Conservation (phyloP, 1,140 invertebrate species). For the Dendrolimus kikuchii region DNA sequence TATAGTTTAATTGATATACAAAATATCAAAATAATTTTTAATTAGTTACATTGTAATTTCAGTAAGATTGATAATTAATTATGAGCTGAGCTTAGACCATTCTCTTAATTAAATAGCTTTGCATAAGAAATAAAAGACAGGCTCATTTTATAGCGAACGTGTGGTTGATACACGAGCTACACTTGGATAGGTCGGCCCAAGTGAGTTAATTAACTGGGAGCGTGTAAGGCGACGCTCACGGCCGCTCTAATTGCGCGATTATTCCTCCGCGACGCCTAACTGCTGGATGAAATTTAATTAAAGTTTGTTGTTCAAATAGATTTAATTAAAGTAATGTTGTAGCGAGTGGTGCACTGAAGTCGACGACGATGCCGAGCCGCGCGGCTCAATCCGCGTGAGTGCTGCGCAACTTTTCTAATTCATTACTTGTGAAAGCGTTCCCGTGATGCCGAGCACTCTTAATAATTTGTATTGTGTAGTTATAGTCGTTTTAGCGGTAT, state of each 20-base stretch:
- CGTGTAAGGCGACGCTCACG: slow-evolving; percentile 70
- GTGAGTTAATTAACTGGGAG: slow-evolving; percentile 69
- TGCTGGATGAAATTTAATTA: slow-evolving; percentile 72
- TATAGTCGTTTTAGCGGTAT: slow-evolving; percentile 46
- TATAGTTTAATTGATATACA: no score
- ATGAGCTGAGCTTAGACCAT: no score
- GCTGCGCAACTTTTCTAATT: slow-evolving; percentile 72
- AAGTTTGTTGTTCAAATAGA: slow-evolving; percentile 73
- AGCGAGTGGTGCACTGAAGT: slow-evolving; percentile 56
- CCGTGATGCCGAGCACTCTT: slow-evolving; percentile 68
- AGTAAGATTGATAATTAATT: no score
- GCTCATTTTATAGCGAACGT: slow-evolving; percentile 6
- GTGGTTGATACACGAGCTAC: slow-evolving; percentile 25
- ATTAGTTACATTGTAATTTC: no score
- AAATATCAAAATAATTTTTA: no score
- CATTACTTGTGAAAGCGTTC: slow-evolving; percentile 71
- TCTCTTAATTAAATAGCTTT: not conserved
- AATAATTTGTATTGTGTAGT: slow-evolving; percentile 71
- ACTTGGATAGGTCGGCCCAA: slow-evolving; percentile 51
- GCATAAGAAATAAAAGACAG: slow-evolving; percentile 1
- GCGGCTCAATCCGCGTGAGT: slow-evolving; percentile 68
- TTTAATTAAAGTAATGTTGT: slow-evolving; percentile 72
- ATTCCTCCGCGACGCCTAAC: slow-evolving; percentile 71
- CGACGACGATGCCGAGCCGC: slow-evolving; percentile 43
- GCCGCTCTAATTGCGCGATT: slow-evolving; percentile 71